These are phyloP conservation scores for Idaea straminata DNA, from an alignment of 2,888 invertebrate genomes.

Conservation along the genomic window DNA sequence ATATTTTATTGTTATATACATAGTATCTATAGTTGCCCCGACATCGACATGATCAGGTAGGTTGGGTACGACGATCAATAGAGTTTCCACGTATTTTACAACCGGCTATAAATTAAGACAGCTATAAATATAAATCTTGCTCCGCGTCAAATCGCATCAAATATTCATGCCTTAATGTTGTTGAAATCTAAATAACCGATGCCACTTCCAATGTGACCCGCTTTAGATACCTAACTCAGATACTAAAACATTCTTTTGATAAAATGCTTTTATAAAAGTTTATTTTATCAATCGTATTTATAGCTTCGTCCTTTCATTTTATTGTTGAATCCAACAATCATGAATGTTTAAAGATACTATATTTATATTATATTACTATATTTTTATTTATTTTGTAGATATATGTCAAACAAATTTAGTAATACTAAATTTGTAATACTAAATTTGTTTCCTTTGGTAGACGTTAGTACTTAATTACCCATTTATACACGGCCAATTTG, in stretches of 20 bases:
- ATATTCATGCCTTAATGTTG: conserved; percentile 64
- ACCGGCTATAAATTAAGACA: conserved; percentile 65
- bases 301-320: neutral
- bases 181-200: conserved; percentile 55
- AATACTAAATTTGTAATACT: no score
- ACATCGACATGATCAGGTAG: conserved; percentile 38
- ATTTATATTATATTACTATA: no score
- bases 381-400: no score
- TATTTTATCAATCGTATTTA: neutral
- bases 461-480: no score
- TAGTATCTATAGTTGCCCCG: conserved; percentile 25
- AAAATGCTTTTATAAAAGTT: neutral
- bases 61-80: conserved; percentile 42
- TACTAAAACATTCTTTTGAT: conserved; percentile 1
- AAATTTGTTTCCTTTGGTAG: no score
- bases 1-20: conserved; percentile 9
- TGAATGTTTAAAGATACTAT: neutral
- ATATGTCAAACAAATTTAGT: no score
- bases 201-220: conserved; percentile 37
- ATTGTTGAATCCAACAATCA: neutral
- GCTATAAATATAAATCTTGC: conserved; percentile 74
- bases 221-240: conserved; percentile 25
- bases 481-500: no score
- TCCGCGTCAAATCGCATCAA: conserved; percentile 70
- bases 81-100: conserved; percentile 68